These are phyloP conservation scores for Platysternon megacephalum DNA, from an alignment of 2,113 vertebrate species.

Conservation along the genomic window DNA sequence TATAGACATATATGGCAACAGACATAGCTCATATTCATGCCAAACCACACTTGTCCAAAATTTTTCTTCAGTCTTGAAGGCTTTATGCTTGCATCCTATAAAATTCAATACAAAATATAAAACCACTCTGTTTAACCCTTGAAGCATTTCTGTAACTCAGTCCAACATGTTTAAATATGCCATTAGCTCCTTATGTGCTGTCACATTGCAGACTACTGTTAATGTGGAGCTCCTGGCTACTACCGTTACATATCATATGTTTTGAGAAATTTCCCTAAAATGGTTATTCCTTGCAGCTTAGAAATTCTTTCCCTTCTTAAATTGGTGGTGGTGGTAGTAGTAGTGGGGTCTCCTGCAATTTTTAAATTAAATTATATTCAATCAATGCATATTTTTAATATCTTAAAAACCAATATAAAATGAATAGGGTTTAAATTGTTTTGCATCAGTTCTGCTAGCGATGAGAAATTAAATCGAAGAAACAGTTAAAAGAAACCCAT, in stretches of 20 bases:
- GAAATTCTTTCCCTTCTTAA: background rate
- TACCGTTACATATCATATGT: background rate
- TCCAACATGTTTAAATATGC: background rate
- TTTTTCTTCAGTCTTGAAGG: background rate
- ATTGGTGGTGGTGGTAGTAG: background rate
- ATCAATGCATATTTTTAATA: background rate
- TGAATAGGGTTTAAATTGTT: background rate
- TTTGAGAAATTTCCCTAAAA: background rate
- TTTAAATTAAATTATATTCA: background rate
- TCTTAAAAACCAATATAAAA: background rate
- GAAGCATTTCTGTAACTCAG: background rate
- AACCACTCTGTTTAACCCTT: background rate
- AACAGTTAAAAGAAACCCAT: background rate
- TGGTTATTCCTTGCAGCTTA: background rate
- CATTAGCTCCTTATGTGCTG: background rate
- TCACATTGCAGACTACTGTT: background rate
- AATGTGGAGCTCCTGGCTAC: background rate
- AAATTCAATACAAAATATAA: background rate
- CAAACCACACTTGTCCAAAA: background rate
- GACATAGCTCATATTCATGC: background rate
- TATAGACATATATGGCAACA: background rate
- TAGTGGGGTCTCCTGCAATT: accelerated
- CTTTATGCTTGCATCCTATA: background rate
- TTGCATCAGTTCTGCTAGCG: background rate
- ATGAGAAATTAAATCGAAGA: background rate